Evolutionary conservation across 1,140 invertebrate species (phyloP).

Genomic region (Galendromus occidentalis): DNA sequence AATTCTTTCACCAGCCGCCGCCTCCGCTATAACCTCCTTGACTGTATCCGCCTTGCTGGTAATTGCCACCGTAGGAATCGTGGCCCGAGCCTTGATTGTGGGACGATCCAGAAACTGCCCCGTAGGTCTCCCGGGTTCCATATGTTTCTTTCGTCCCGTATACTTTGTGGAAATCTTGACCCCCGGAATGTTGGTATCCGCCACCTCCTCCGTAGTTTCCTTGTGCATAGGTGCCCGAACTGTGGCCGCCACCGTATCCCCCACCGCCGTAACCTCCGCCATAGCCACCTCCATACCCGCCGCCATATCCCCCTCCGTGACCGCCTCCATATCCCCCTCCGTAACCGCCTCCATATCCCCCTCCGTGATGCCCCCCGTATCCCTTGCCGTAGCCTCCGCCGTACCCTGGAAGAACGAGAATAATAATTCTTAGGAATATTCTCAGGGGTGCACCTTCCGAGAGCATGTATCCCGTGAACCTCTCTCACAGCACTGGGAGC

Average conservation of each 20-base stretch:
- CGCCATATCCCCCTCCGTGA: neutral
- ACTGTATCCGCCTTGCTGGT: neutral
- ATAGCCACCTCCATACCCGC: neutral
- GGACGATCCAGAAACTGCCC: neutral
- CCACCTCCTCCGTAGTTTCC: neutral
- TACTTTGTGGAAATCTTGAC: neutral
- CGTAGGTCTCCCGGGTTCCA: neutral
- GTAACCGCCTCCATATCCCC: neutral
- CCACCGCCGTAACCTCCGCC: neutral
- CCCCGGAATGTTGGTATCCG: neutral
- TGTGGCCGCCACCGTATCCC: neutral
- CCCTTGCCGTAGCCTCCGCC: neutral
- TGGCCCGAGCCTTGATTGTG: neutral
- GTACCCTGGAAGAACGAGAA: no score
- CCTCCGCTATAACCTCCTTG: neutral
- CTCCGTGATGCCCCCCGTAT: neutral
- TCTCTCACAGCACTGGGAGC: neutral
- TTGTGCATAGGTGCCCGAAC: neutral
- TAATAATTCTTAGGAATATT: neutral
- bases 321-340: neutral
- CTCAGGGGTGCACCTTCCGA: neutral
- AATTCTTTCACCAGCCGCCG: neutral
- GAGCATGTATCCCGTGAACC: neutral
- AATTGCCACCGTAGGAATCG: neutral
- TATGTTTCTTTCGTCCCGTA: conserved; percentile 5